phyloP scores from a whole-genome alignment of 2,113 vertebrate species.

The Esox niger region DNA sequence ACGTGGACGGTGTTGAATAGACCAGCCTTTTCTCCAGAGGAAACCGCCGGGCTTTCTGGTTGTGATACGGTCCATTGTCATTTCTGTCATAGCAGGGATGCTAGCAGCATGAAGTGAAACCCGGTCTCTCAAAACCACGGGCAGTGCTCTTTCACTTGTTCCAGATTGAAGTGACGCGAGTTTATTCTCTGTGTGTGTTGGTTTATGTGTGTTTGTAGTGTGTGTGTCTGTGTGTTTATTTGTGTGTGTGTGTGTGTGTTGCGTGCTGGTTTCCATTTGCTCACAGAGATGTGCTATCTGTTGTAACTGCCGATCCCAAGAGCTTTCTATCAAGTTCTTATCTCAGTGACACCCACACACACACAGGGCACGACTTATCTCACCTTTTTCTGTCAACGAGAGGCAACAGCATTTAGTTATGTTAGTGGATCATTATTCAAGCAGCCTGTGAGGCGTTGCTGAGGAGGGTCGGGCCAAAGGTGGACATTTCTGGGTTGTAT shows the following conservation, averaged over 20 bases:
- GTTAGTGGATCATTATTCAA: not conserved
- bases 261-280: not conserved
- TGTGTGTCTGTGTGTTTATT: not conserved
- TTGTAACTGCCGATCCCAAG: not conserved
- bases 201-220: not conserved
- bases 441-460: not conserved
- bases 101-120: too few species aligned
- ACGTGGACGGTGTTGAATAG: slow-evolving; percentile 16
- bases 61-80: too few species aligned
- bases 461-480: too few species aligned
- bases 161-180: too few species aligned
- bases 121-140: too few species aligned
- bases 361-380: not conserved
- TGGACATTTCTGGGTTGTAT: too few species aligned
- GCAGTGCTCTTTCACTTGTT: too few species aligned
- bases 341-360: not conserved
- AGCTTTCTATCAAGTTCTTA: not conserved
- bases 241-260: not conserved
- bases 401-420: not conserved
- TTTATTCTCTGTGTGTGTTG: not conserved
- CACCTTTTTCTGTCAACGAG: not conserved
- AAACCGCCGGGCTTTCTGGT: too few species aligned
- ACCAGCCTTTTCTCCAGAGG: slow-evolving; percentile 30
- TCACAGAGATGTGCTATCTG: too few species aligned
- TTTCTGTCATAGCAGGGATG: too few species aligned